These are phyloP conservation scores for Pampusana beccarii DNA, from an alignment of 2,113 vertebrate genomes.

Conservation along the genomic window DNA sequence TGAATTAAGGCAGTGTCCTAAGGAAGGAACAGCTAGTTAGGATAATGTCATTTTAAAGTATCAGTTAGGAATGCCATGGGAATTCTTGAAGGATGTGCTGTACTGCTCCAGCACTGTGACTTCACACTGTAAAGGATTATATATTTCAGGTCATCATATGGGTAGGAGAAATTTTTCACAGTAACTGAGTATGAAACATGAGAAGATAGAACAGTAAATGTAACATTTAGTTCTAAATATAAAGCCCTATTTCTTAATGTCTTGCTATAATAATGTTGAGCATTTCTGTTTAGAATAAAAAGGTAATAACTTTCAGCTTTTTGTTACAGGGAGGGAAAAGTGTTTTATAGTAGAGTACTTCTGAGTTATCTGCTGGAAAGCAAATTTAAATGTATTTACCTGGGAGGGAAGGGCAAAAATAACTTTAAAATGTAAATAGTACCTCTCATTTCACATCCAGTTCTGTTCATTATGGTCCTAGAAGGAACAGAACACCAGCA, in stretches of 20 bases:
- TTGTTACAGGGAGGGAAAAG: not conserved
- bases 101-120: not conserved
- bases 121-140: not conserved
- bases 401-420: not conserved
- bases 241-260: not conserved
- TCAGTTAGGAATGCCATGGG: not conserved
- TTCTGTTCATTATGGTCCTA: not conserved
- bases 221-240: not conserved
- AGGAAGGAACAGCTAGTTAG: not conserved
- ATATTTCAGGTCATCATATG: not conserved
- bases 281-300: not conserved
- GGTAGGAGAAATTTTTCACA: not conserved
- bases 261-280: not conserved
- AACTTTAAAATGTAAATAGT: not conserved
- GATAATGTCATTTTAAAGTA: not conserved
- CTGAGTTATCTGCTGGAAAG: not conserved
- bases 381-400: not conserved
- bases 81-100: not conserved
- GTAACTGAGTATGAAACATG: not conserved
- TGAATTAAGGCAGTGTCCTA: not conserved
- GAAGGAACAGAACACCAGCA: not conserved
- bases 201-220: not conserved
- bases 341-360: not conserved
- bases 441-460: not conserved
- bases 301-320: not conserved